Evolutionary conservation across 2,113 vertebrate genomes (phyloP).

Genomic region (Catagonus wagneri): DNA sequence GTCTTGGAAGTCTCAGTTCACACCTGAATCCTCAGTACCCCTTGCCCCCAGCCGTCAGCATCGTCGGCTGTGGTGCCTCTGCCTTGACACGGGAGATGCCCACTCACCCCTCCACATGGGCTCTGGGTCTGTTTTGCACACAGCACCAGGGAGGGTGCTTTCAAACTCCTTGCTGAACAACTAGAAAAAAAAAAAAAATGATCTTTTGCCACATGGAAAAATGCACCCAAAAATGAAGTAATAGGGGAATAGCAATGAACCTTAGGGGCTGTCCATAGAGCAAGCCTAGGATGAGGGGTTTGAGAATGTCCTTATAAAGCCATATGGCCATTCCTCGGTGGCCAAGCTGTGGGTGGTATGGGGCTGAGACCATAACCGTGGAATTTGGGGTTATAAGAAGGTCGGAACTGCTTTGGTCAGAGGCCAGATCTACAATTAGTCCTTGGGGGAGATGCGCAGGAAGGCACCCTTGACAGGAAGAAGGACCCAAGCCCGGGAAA

Average conservation of each 20-base stretch:
- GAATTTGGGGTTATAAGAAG: slow-evolving; percentile 70
- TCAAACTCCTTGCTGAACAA: slow-evolving; percentile 40
- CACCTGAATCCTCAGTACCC: not conserved
- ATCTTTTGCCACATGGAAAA: slow-evolving; percentile 56
- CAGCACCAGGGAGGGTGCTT: not conserved
- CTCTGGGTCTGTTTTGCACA: not conserved
- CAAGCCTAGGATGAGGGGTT: slow-evolving; percentile 41
- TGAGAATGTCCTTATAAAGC: slow-evolving; percentile 81
- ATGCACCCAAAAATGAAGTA: slow-evolving; percentile 67
- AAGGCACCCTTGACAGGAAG: slow-evolving; percentile 13
- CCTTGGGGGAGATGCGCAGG: not conserved
- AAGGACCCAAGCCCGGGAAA: not conserved
- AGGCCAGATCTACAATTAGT: slow-evolving; percentile 40
- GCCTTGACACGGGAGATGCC: not conserved
- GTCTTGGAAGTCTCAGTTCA: not conserved
- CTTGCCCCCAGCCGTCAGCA: rapidly evolving
- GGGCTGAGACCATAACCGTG: slow-evolving; percentile 30
- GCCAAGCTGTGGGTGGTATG: slow-evolving; percentile 63
- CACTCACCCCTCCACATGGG: not conserved
- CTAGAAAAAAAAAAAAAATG: slow-evolving; percentile 69
- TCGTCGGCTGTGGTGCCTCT: rapidly evolving
- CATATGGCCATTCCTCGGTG: slow-evolving; percentile 30
- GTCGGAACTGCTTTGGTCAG: slow-evolving; percentile 29
- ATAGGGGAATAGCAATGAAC: slow-evolving; percentile 61
- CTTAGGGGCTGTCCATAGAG: slow-evolving; percentile 62